A percentile compares a stretch with the other conserved stretches of the same genome.
Evolutionary conservation across 2,888 invertebrate genomes (phyloP).

Genomic region (Parthenolecanium corni): DNA sequence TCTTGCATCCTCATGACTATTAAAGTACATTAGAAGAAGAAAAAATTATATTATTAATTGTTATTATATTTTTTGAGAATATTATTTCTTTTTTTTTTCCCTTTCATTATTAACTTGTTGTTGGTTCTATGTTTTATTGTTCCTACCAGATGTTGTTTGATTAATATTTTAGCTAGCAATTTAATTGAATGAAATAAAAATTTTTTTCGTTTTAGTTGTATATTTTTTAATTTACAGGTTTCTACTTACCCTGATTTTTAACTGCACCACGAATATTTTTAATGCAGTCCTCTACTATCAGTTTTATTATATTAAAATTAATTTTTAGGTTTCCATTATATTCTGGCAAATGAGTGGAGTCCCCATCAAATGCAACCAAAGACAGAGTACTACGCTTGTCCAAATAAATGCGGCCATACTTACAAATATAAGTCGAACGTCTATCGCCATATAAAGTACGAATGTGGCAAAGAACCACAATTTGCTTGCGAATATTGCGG

Average conservation of each 20-base stretch:
- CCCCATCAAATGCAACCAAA: background rate
- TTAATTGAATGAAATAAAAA: background rate
- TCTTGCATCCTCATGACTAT: too few relatives aligned
- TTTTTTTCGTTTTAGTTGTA: background rate
- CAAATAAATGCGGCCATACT: conserved; percentile 29
- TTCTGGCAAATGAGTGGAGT: background rate
- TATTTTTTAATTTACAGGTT: background rate
- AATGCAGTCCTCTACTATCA: background rate
- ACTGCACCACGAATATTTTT: background rate
- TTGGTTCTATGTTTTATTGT: background rate
- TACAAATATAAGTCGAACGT: conserved; percentile 28
- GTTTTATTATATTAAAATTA: background rate
- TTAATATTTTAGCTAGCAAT: background rate
- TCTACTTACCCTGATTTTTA: background rate
- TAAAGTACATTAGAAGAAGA: too few relatives aligned
- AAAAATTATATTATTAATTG: too few relatives aligned
- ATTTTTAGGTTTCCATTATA: conserved; percentile 5
- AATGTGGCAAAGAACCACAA: conserved; percentile 34
- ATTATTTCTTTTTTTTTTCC: background rate
- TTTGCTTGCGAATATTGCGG: conserved; percentile 34
- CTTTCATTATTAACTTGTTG: background rate
- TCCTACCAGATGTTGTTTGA: background rate
- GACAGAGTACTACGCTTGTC: conserved; percentile 22
- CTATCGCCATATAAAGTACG: conserved; percentile 31
- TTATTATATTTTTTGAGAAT: too few relatives aligned